Conservation (phyloP, 2,797 vertebrate genomes). For the Pristis pectinata region DNA sequence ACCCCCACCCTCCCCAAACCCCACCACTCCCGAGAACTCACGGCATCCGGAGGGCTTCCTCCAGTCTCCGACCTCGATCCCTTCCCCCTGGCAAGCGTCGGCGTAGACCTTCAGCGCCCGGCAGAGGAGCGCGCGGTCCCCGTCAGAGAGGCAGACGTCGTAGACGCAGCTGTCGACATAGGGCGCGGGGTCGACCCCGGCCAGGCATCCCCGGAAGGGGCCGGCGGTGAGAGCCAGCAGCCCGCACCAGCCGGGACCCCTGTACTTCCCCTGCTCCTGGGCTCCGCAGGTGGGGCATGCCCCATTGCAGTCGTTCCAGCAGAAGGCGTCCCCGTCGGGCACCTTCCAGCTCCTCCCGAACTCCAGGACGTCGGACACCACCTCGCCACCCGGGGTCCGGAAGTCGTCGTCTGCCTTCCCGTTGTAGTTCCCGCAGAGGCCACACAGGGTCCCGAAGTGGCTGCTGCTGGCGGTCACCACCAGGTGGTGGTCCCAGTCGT, state of each 20-base stretch:
- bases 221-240: constrained; percentile 50
- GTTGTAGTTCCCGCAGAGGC: constrained; percentile 75
- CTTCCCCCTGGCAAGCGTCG: constrained; percentile 56
- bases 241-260: constrained; percentile 55
- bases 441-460: constrained; percentile 60
- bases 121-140: constrained; percentile 59
- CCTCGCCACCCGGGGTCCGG: constrained; percentile 40
- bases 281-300: constrained; percentile 55
- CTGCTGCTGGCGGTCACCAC: constrained; percentile 56
- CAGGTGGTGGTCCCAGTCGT: constrained; percentile 62
- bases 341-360: constrained; percentile 67
- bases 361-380: constrained; percentile 45
- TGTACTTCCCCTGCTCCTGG: constrained; percentile 44
- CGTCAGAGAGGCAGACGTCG: constrained; percentile 61
- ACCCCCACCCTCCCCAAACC: no score
- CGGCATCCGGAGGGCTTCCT: constrained; percentile 59
- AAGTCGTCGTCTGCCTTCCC: constrained; percentile 57
- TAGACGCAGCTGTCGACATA: constrained; percentile 65
- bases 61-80: constrained; percentile 59
- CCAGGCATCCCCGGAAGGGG: constrained; percentile 60
- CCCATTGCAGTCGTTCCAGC: constrained; percentile 54
- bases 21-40: constrained; percentile 55
- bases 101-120: constrained; percentile 59
- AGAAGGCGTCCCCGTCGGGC: constrained; percentile 50
- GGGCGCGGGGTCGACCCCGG: constrained; percentile 50